phyloP scores from a whole-genome alignment of 2,113 vertebrate genomes.

The Lanius ludovicianus region DNA sequence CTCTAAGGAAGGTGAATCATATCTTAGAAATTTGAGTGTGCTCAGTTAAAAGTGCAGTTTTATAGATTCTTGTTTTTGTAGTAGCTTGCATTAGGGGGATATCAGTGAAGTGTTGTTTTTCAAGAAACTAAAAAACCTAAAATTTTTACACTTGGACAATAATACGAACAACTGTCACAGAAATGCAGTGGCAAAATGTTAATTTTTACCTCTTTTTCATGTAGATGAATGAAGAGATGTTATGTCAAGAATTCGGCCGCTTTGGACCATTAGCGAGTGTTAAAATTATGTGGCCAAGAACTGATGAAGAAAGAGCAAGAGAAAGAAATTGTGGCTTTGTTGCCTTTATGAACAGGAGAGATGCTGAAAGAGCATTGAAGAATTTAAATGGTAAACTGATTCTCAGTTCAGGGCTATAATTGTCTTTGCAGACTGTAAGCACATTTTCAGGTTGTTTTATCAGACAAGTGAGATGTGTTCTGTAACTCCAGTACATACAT shows the following conservation, averaged over 20 bases:
- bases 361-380: constrained; percentile 97
- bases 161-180: neutral
- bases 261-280: constrained; percentile 97
- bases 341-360: constrained; percentile 98
- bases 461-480: neutral
- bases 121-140: neutral
- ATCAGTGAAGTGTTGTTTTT: neutral
- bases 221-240: constrained; percentile 99
- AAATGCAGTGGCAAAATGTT: neutral
- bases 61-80: neutral
- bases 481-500: neutral
- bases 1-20: neutral
- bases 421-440: neutral
- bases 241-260: constrained; percentile 97
- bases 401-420: neutral
- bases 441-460: neutral
- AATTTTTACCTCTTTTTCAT: neutral
- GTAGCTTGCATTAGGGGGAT: neutral
- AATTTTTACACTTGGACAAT: neutral
- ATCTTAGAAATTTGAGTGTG: neutral
- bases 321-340: constrained; percentile 99
- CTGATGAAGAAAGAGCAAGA: constrained; percentile 96
- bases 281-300: constrained; percentile 99
- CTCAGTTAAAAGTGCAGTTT: neutral
- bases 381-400: constrained; percentile 88